Conservation (phyloP, 2,888 invertebrate species). For the Epistrophella euchroma region DNA sequence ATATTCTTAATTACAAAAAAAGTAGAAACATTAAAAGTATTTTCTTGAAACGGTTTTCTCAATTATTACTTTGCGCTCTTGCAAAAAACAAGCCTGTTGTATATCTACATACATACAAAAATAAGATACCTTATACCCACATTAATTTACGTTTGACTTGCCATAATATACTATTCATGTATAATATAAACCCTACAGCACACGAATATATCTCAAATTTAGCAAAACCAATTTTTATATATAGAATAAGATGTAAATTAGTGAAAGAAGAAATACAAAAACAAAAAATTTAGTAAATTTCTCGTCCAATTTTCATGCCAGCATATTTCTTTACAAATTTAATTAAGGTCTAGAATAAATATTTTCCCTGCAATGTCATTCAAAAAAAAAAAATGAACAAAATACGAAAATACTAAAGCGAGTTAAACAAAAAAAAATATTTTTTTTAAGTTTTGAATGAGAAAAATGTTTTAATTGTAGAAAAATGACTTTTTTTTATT, state of each 20-base stretch:
- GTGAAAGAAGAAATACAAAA: neutral
- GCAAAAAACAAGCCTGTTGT: no score
- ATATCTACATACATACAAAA: no score
- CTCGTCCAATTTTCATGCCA: neutral
- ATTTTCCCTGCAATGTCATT: constrained; percentile 15
- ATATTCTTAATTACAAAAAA: no score
- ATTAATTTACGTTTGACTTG: neutral
- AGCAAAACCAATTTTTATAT: neutral
- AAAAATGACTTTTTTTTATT: constrained; percentile 54
- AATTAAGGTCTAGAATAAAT: constrained; percentile 50
- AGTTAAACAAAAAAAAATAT: neutral
- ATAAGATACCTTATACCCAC: no score
- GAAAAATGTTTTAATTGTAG: constrained; percentile 52
- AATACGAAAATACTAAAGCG: neutral
- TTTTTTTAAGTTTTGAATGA: constrained; percentile 27
- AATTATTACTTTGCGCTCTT: no score
- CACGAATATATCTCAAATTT: neutral
- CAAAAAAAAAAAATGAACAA: neutral
- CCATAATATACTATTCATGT: neutral
- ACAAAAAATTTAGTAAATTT: neutral
- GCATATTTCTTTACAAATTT: constrained; percentile 27
- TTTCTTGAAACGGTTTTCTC: no score
- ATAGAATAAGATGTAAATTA: neutral
- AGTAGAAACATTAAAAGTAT: no score
- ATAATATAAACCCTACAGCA: neutral